Conservation (phyloP, 2,888 invertebrate species). For the Athalia circularis region DNA sequence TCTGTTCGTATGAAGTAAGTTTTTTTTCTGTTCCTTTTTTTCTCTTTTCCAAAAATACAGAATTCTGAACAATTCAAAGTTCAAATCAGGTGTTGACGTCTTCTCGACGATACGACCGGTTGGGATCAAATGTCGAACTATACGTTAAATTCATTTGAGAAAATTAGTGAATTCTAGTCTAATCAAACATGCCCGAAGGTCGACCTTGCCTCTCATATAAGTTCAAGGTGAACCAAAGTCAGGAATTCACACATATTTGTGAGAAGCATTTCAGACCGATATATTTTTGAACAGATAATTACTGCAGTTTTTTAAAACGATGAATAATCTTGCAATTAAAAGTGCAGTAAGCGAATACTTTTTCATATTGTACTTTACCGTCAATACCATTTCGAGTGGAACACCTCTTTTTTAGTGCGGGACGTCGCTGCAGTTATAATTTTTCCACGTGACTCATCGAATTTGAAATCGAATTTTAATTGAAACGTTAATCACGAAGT, state of each 20-base stretch:
- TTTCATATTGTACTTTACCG: not conserved
- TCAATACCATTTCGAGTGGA: not conserved
- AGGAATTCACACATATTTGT: not conserved
- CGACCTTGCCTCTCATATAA: not conserved
- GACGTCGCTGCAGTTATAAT: not conserved
- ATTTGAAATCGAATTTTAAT: too few species aligned
- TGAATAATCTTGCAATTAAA: constrained; percentile 17
- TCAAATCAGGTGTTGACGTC: too few species aligned
- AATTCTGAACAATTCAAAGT: too few species aligned
- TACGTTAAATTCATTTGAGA: not conserved
- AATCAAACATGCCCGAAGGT: too few species aligned
- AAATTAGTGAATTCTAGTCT: not conserved
- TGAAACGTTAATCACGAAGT: too few species aligned
- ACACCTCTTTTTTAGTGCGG: too few species aligned
- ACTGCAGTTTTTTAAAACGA: not conserved
- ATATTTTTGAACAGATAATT: not conserved
- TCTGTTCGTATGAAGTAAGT: too few species aligned
- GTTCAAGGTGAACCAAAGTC: not conserved
- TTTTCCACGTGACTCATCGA: not conserved
- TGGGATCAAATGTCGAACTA: not conserved
- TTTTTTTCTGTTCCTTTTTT: too few species aligned
- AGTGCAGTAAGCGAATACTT: constrained; percentile 10
- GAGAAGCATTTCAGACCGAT: too few species aligned
- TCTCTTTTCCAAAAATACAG: too few species aligned
- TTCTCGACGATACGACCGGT: not conserved